A percentile compares a stretch with the other conserved stretches of the same genome.
Evolutionary conservation across 2,888 invertebrate genomes (phyloP).

Genomic region (Germaria angustata): DNA sequence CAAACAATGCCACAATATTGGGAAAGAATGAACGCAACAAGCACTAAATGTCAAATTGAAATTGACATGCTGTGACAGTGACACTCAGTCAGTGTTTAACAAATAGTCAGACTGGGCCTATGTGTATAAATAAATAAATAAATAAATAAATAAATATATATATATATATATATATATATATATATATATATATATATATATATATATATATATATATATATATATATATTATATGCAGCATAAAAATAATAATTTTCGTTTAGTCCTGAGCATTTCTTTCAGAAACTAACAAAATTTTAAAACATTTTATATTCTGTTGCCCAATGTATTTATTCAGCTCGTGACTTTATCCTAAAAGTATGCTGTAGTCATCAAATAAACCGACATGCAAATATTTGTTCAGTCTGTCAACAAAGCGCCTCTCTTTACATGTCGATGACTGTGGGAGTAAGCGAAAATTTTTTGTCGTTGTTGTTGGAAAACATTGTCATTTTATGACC

Average conservation of each 20-base stretch:
- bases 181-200: too few relatives aligned
- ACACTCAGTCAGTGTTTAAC: conserved; percentile 41
- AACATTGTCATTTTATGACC: conserved; percentile 23
- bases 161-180: too few relatives aligned
- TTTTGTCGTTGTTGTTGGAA: background rate
- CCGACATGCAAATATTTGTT: conserved; percentile 29
- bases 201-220: too few relatives aligned
- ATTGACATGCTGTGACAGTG: conserved; percentile 65
- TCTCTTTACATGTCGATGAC: background rate
- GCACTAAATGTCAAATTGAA: conserved; percentile 65
- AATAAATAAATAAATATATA: too few relatives aligned
- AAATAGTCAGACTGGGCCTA: conserved; percentile 45
- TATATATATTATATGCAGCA: too few relatives aligned
- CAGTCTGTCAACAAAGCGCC: conserved; percentile 13
- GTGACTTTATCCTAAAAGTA: conserved; percentile 42
- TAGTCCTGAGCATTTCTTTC: background rate
- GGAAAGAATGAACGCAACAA: background rate
- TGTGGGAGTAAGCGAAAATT: background rate
- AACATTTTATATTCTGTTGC: background rate
- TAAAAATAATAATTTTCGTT: background rate
- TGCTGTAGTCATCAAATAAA: conserved; percentile 26
- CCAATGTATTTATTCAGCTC: conserved; percentile 13
- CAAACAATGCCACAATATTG: background rate
- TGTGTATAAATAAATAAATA: too few relatives aligned
- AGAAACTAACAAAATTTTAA: background rate